Evolutionary conservation across 2,888 invertebrate genomes (phyloP).

Genomic region (Peribatodes rhomboidaria): DNA sequence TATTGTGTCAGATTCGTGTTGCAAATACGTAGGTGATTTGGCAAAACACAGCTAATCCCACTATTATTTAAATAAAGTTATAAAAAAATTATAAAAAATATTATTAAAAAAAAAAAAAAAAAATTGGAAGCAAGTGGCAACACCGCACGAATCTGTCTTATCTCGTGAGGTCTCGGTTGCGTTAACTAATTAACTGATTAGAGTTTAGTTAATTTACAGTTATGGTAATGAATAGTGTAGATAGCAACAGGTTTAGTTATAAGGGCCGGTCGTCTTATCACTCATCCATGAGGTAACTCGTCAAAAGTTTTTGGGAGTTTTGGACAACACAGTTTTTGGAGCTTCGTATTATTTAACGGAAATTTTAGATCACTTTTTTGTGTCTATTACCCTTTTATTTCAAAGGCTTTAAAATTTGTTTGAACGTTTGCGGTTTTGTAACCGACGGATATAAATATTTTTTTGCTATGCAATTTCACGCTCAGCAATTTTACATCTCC

Average conservation of each 20-base stretch:
- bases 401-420: too few species aligned
- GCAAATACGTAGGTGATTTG: too few species aligned
- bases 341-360: not conserved
- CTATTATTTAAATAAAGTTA: too few species aligned
- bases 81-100: not conserved
- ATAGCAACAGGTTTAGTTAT: conserved; percentile 45
- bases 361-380: not conserved
- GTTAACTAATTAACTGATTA: conserved; percentile 53
- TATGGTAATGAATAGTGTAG: conserved; percentile 55
- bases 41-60: too few species aligned
- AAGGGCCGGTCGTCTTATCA: conserved; percentile 45
- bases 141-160: conserved; percentile 4
- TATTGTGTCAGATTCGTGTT: too few species aligned
- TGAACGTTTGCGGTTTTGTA: not conserved
- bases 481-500: too few species aligned
- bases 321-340: not conserved
- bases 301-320: not conserved
- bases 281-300: conserved; percentile 41
- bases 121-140: not conserved
- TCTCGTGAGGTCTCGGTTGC: conserved; percentile 28
- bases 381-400: too few species aligned
- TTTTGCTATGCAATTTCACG: too few species aligned
- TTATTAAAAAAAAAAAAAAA: not conserved
- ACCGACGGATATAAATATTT: too few species aligned
- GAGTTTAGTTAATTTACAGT: conserved; percentile 50